Evolutionary conservation across 1,140 invertebrate genomes (phyloP), one percentile per base, ranked within the genome.

Genomic region (Calosoma granatense): DNA sequence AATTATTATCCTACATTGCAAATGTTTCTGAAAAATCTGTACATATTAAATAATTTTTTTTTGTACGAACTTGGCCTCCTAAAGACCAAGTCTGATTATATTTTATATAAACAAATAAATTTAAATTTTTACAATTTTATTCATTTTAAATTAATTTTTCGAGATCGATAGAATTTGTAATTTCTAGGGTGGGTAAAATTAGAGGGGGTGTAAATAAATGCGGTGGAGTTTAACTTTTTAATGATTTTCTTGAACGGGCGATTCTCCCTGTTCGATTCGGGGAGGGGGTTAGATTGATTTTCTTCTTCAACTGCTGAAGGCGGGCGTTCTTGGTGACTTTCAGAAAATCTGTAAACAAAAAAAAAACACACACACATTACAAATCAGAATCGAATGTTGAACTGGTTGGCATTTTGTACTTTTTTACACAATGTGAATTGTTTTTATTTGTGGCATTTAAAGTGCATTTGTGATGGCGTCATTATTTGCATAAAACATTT

Each of bases 41-140:
- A 47, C 41, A 47, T 47, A 47, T 47, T 12, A 47, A 47, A 47
- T 47, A 47, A 47, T 12, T 47, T 47, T 47, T 47, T 47, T 47
- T 47, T 47, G 17, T 47, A 47, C 41, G 17, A 4, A 11, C 6
- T 47, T 11, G n/a, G n/a, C n/a, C n/a, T n/a, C n/a, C 17, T 17
- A 47, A 17, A 17, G 17, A 47, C 26, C 26, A 36, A 36, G n/a
- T 36, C 6, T 36, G n/a, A n/a, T 36, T 36, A 36, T 36, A 9
- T 36, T 12, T 47, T 47, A 47, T 47, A 47, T 47, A 11, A 17
- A 17, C 17, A 11, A 4, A 47, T 47, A 47, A 12, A 11, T 47
- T 12, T 47, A 11, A 47, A 12, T 12, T 12, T 12, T 47, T 47
- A 12, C 17, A 12, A 11, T 47, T 17, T 17, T 47, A 12, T 47